Evolutionary conservation across 2,113 vertebrate genomes (phyloP), one percentile per base, ranked within the genome.

Genomic region (Delphinus delphis): DNA sequence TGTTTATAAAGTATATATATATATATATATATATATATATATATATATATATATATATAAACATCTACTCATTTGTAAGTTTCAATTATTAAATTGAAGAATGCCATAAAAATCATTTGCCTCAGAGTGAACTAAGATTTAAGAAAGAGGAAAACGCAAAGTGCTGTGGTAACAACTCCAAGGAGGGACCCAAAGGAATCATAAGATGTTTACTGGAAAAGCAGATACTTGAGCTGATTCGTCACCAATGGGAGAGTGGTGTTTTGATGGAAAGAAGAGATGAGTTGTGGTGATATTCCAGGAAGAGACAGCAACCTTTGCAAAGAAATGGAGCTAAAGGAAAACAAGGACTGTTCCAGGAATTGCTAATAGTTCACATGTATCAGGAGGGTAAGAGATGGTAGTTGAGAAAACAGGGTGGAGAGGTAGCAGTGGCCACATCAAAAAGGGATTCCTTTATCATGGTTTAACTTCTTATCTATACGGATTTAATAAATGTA

Each of bases 21-120:
- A 55, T 36, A 36, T 36, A 36, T 47, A 4, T 63, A 13, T 47
- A 50, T 50, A 50, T 50, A 50, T 50, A 15, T 18, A 55, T 25
- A 41, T 38, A 55, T 36, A 36, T 36, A 36, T 47, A 4, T 63
- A 13, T 47, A 50, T 50, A 50, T 50, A 50, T 50, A 15, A 67
- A 25, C 28, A 82, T n/a, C 50, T 82, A 71, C 8, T 74, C 5
- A 73, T 86, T 44, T 47, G 10, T 71, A 65, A 76, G 50, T 55
- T 38, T 95, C 38, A 73, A 26, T 80, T 79, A 73, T 89, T 71
- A 90, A 60, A 67, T 28, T 77, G 28, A 85, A 95, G 21, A 93
- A 91, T 85, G 18, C 6, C 60, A 62, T 76, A 62, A 77, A 84
- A 63, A 80, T 58, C 28, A 89, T 58, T 85, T 70, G 38, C 33